phyloP scores from a whole-genome alignment of 2,113 vertebrate species.

The Nanorana parkeri region DNA sequence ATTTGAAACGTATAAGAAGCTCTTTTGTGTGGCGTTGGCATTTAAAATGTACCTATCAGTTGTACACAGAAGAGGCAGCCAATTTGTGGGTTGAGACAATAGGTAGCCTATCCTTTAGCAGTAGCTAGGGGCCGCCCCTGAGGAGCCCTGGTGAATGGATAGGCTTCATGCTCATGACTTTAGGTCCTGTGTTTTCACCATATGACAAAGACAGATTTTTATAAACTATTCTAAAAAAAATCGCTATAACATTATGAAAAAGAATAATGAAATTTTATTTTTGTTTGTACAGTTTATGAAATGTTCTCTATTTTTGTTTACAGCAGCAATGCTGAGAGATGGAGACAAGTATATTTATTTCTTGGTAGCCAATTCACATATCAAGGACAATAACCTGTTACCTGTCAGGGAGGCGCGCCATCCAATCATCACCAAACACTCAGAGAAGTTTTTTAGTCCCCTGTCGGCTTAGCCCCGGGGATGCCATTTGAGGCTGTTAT shows the following conservation, averaged over 20 bases:
- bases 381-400: conserved; percentile 4
- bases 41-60: too few relatives aligned
- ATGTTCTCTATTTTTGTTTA: conserved; percentile 43
- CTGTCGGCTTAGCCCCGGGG: not conserved
- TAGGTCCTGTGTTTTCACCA: conserved; percentile 18
- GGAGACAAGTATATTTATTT: conserved; percentile 39
- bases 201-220: conserved; percentile 30
- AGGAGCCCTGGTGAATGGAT: too few relatives aligned
- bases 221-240: conserved; percentile 39
- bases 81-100: too few relatives aligned
- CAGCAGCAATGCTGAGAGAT: conserved; percentile 11
- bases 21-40: too few relatives aligned
- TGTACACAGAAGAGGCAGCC: too few relatives aligned
- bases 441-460: conserved; percentile 5
- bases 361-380: conserved; percentile 14
- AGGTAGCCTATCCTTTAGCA: too few relatives aligned
- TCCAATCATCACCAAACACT: not conserved
- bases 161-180: not conserved
- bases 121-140: too few relatives aligned
- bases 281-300: conserved; percentile 50
- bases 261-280: conserved; percentile 40
- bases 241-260: conserved; percentile 22
- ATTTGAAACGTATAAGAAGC: too few relatives aligned
- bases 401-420: not conserved
- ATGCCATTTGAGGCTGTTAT: conserved; percentile 29